These are phyloP conservation scores for Acanthurus leucopareius DNA, from an alignment of 2,797 vertebrate species.

Conservation along the genomic window DNA sequence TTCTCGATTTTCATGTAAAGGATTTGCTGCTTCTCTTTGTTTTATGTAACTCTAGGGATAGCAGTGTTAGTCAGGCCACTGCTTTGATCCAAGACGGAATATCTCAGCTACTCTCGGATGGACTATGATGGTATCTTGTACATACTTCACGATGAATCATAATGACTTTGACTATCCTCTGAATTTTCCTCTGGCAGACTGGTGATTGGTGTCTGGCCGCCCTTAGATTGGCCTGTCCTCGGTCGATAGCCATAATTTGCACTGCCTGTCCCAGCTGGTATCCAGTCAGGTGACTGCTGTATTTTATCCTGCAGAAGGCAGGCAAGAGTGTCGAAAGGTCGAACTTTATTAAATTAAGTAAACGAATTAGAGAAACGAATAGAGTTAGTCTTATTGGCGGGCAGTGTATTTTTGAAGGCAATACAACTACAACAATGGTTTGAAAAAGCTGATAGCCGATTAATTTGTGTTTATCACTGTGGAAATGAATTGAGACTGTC, in stretches of 20 bases:
- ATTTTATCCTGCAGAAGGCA: background rate
- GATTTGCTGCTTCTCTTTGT: background rate
- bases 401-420: too few species aligned
- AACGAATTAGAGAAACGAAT: background rate
- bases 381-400: too few species aligned
- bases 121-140: conserved; percentile 22
- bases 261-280: conserved; percentile 2
- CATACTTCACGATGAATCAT: conserved; percentile 19
- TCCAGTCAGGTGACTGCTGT: conserved; percentile 2
- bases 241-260: background rate
- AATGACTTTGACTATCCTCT: conserved; percentile 21
- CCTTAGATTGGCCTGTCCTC: background rate
- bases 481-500: too few species aligned
- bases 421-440: too few species aligned
- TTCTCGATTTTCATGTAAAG: background rate
- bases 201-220: background rate
- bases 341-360: background rate
- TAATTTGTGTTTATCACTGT: background rate
- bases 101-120: conserved; percentile 12
- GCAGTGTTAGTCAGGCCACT: background rate
- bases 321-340: background rate
- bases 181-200: background rate
- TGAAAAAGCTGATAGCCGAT: too few species aligned
- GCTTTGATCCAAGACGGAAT: conserved; percentile 2
- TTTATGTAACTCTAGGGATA: background rate